A percentile compares a stretch with the other conserved stretches of the same genome.
Conservation (phyloP, 1,140 invertebrate genomes). For the Ostrea edulis region DNA sequence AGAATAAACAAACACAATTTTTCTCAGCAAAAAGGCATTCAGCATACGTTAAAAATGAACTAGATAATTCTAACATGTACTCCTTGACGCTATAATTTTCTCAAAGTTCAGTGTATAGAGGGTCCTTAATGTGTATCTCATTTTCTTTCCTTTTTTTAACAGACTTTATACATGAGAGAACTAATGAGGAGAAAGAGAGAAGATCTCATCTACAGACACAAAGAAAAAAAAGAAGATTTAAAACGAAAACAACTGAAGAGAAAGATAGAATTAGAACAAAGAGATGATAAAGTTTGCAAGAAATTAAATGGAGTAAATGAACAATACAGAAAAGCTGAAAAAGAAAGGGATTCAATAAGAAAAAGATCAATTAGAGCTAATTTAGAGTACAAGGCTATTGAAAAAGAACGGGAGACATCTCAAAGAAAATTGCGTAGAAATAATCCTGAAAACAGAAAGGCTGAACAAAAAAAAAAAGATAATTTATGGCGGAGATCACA, state of each 20-base stretch:
- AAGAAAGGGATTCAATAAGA: background rate
- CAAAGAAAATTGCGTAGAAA: slow-evolving; percentile 4
- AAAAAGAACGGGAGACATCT: background rate
- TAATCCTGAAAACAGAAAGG: background rate
- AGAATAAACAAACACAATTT: no score
- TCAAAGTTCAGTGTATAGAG: no score
- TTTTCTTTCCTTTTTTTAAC: background rate
- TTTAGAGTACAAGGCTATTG: background rate
- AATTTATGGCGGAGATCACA: no score
- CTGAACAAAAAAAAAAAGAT: background rate
- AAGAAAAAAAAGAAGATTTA: slow-evolving; percentile 2
- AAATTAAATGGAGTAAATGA: background rate
- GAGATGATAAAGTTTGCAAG: slow-evolving; percentile 8
- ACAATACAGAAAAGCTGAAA: background rate
- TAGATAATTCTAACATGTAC: no score
- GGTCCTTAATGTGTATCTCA: background rate
- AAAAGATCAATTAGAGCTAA: background rate
- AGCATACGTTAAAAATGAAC: no score
- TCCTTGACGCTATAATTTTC: no score
- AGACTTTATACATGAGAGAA: background rate
- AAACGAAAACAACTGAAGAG: background rate
- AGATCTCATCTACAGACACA: background rate
- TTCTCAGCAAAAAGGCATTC: no score
- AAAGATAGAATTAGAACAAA: background rate
- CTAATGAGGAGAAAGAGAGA: background rate